These are phyloP conservation scores for Cephalopachus bancanus DNA, from an alignment of 2,797 vertebrate species.

Conservation along the genomic window DNA sequence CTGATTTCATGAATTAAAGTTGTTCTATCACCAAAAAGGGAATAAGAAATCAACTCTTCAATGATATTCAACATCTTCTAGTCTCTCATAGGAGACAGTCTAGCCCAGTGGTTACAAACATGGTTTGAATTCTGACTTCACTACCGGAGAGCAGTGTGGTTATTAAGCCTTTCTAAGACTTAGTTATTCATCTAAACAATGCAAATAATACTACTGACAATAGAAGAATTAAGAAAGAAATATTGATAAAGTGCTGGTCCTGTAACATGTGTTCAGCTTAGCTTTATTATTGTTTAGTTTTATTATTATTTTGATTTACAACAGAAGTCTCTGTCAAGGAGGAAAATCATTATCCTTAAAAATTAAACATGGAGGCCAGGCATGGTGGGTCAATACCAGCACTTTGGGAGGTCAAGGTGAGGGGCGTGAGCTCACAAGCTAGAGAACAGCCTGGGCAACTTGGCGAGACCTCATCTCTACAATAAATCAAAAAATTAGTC, in stretches of 20 bases:
- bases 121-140: background rate
- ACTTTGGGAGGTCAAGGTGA: too few relatives aligned
- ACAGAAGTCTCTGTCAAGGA: background rate
- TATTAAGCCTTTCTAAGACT: background rate
- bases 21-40: background rate
- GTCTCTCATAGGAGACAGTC: background rate
- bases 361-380: background rate
- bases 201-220: background rate
- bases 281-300: background rate
- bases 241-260: background rate
- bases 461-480: too few relatives aligned
- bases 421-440: too few relatives aligned
- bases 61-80: background rate
- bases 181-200: background rate
- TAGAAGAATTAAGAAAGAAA: background rate
- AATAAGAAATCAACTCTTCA: background rate
- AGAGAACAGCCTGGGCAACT: too few relatives aligned
- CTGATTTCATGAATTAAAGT: background rate
- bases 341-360: conserved; percentile 7
- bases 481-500: too few relatives aligned
- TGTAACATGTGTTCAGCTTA: background rate
- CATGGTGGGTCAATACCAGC: too few relatives aligned
- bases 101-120: background rate
- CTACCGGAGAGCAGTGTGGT: background rate
- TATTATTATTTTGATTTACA: background rate